These are phyloP conservation scores for Avahi laniger DNA, from an alignment of 2,797 vertebrate genomes.

Conservation along the genomic window DNA sequence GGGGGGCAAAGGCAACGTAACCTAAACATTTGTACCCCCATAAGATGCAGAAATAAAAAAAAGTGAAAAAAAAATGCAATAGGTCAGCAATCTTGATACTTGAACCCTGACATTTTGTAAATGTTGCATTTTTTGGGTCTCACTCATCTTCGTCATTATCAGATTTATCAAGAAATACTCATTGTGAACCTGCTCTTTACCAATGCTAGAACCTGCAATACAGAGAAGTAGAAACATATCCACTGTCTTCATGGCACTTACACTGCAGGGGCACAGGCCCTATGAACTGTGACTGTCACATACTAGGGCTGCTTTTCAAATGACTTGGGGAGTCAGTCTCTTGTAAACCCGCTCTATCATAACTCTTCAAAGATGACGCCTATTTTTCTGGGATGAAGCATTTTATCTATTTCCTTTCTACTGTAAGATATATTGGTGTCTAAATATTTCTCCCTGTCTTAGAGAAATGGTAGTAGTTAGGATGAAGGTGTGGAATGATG, in stretches of 20 bases:
- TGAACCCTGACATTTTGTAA: neutral
- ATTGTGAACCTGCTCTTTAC: neutral
- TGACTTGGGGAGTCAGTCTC: neutral
- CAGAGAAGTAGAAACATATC: neutral
- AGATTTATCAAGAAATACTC: neutral
- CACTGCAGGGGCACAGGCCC: accelerated
- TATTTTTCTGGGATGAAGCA: neutral
- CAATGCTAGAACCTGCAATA: neutral
- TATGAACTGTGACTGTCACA: neutral
- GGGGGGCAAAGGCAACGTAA: too few relatives aligned
- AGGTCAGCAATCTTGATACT: neutral
- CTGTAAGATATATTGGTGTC: neutral
- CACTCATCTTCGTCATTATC: neutral
- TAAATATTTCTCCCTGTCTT: neutral
- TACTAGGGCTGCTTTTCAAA: neutral
- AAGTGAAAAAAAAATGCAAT: neutral
- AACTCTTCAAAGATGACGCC: neutral
- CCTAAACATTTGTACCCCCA: too few relatives aligned
- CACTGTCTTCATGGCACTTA: neutral
- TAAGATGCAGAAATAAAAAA: too few relatives aligned
- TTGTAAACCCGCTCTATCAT: neutral
- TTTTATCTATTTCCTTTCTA: neutral
- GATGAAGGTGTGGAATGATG: neutral
- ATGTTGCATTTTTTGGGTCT: neutral
- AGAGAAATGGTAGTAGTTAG: neutral